Evolutionary conservation across 64 coral and sea anemone genomes (phyloP).

Genomic region (Orbicella faveolata): DNA sequence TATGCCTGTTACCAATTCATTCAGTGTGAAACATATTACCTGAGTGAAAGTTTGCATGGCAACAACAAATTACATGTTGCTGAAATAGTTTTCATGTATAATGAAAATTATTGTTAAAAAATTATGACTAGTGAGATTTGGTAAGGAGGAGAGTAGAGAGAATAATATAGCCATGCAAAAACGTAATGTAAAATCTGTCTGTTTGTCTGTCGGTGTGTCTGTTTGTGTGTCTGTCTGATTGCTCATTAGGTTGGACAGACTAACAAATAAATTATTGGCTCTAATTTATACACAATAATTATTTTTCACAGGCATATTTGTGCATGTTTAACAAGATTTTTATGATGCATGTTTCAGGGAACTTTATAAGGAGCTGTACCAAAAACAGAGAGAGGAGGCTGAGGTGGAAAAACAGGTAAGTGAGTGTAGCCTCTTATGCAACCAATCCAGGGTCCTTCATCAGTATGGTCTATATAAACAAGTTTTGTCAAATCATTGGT

Average conservation of each 20-base stretch:
- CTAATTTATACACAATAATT: not conserved
- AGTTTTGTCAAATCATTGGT: not conserved
- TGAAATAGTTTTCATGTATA: too few relatives aligned
- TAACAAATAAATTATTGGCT: not conserved
- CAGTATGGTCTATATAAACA: too few relatives aligned
- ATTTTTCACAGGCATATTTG: not conserved
- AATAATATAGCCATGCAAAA: too few relatives aligned
- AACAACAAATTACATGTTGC: not conserved
- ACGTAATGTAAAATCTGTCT: not conserved
- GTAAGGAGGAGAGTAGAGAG: too few relatives aligned
- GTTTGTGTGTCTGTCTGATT: not conserved
- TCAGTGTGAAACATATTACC: not conserved
- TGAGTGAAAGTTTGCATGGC: slow-evolving; percentile 20
- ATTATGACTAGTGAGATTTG: too few relatives aligned
- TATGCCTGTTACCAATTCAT: slow-evolving; percentile 3
- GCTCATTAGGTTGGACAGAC: too few relatives aligned
- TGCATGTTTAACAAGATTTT: not conserved
- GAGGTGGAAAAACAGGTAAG: slow-evolving; percentile 59
- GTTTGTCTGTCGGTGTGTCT: not conserved
- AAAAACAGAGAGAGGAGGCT: slow-evolving; percentile 57
- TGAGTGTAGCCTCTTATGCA: not conserved
- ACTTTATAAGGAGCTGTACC: slow-evolving; percentile 61
- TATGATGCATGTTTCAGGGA: slow-evolving; percentile 27
- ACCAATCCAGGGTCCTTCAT: not conserved
- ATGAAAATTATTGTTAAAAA: too few relatives aligned